Percentiles rank a stretch among this genome's conserved stretches.
Conservation (phyloP, 2,797 vertebrate genomes). For the Pygocentrus nattereri region DNA sequence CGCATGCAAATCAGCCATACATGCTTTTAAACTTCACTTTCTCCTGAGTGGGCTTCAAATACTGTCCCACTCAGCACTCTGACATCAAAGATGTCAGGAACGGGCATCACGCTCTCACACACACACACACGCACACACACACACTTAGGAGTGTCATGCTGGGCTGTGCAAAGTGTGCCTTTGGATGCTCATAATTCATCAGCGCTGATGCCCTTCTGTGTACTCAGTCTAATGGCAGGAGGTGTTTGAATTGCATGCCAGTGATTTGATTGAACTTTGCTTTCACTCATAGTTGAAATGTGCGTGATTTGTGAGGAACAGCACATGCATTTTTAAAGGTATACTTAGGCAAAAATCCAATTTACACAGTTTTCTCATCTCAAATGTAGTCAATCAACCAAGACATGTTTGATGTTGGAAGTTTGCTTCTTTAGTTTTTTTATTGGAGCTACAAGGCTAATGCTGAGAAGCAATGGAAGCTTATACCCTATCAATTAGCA, state of each 20-base stretch:
- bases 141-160: slow-evolving; percentile 3
- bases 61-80: slow-evolving; percentile 43
- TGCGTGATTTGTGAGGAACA: background rate
- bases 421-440: no score
- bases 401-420: no score
- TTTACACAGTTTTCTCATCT: background rate
- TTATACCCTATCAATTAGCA: no score
- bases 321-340: background rate
- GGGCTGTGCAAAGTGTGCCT: slow-evolving; percentile 6
- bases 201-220: slow-evolving; percentile 1
- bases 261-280: background rate
- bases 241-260: background rate
- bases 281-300: background rate
- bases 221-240: slow-evolving; percentile 6
- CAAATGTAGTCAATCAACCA: background rate
- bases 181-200: background rate
- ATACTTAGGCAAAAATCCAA: background rate
- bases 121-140: background rate
- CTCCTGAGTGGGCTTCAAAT: slow-evolving; percentile 52
- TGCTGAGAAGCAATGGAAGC: no score
- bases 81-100: slow-evolving; percentile 38
- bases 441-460: no score
- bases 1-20: slow-evolving; percentile 40
- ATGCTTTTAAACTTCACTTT: slow-evolving; percentile 51
- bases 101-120: background rate